Conservation (phyloP, 2,113 vertebrate species). For the Anguilla japonica region DNA sequence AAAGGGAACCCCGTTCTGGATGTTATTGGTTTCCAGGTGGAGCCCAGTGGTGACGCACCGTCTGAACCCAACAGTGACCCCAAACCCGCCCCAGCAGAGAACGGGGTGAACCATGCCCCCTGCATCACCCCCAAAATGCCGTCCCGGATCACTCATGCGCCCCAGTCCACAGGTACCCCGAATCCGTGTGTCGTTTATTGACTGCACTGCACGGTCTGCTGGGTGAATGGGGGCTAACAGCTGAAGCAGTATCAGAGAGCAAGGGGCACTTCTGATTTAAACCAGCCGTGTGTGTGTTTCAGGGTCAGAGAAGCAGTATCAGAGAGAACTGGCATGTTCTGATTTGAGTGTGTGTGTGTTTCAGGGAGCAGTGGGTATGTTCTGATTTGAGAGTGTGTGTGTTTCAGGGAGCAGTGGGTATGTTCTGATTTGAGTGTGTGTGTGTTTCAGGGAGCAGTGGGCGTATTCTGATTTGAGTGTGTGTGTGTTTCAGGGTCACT, state of each 20-base stretch:
- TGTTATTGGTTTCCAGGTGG: slow-evolving; percentile 67
- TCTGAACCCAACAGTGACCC: slow-evolving; percentile 80
- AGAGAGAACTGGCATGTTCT: no score
- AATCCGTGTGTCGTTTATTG: background rate
- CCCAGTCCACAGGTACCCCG: slow-evolving; percentile 80
- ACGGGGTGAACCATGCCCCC: slow-evolving; percentile 82
- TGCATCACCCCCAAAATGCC: slow-evolving; percentile 80
- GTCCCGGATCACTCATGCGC: slow-evolving; percentile 77
- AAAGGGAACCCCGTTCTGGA: background rate
- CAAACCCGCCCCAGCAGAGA: slow-evolving; percentile 81
- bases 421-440: no score
- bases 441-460: no score
- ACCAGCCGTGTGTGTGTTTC: no score
- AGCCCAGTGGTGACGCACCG: slow-evolving; percentile 77
- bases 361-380: no score
- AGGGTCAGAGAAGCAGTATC: no score
- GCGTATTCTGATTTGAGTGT: no score
- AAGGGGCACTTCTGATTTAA: no score
- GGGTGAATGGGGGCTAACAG: no score
- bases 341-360: no score
- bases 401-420: slow-evolving; percentile 65
- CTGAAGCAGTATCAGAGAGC: no score
- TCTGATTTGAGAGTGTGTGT: background rate
- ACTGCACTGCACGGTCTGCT: no score
- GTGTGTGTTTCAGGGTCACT: slow-evolving; percentile 73